A percentile compares a stretch with the other conserved stretches of the same genome.
Conservation (phyloP, 2,888 invertebrate species). For the Hirtodrosophila duncani region DNA sequence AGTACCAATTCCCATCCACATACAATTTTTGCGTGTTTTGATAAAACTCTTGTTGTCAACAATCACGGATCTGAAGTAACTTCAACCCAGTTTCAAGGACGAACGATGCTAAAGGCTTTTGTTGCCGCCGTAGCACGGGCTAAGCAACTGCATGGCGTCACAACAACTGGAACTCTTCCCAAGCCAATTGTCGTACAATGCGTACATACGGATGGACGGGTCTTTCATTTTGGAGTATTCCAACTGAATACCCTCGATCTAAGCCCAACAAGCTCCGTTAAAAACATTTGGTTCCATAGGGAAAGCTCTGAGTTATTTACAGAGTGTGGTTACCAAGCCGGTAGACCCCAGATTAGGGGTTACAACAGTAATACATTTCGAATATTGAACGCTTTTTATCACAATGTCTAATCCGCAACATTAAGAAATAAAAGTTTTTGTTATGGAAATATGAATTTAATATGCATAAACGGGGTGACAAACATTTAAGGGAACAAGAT, state of each 20-base stretch:
- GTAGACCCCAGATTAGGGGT: slow-evolving; percentile 83
- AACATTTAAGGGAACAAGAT: not conserved
- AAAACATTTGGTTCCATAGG: slow-evolving; percentile 90
- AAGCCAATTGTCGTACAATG: slow-evolving; percentile 90
- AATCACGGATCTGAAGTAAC: slow-evolving; percentile 84
- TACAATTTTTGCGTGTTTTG: slow-evolving; percentile 87
- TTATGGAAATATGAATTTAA: not conserved
- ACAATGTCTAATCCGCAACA: slow-evolving; percentile 77
- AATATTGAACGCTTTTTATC: slow-evolving; percentile 88
- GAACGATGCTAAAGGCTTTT: slow-evolving; percentile 86
- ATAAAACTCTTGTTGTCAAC: slow-evolving; percentile 83
- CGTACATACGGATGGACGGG: slow-evolving; percentile 87
- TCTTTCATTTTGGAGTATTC: slow-evolving; percentile 89
- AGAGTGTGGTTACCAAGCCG: slow-evolving; percentile 82
- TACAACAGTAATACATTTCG: slow-evolving; percentile 90
- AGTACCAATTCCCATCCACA: slow-evolving; percentile 80
- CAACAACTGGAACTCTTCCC: slow-evolving; percentile 79
- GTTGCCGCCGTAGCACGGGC: slow-evolving; percentile 88
- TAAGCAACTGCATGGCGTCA: slow-evolving; percentile 83
- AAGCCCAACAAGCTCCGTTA: slow-evolving; percentile 72
- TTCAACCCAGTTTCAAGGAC: slow-evolving; percentile 83
- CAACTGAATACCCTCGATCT: slow-evolving; percentile 90
- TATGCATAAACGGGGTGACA: not conserved
- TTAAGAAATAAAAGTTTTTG: slow-evolving; percentile 1
- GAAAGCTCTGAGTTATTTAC: slow-evolving; percentile 83